These are phyloP conservation scores for Carollia perspicillata DNA, from an alignment of 2,113 vertebrate genomes.

Conservation along the genomic window DNA sequence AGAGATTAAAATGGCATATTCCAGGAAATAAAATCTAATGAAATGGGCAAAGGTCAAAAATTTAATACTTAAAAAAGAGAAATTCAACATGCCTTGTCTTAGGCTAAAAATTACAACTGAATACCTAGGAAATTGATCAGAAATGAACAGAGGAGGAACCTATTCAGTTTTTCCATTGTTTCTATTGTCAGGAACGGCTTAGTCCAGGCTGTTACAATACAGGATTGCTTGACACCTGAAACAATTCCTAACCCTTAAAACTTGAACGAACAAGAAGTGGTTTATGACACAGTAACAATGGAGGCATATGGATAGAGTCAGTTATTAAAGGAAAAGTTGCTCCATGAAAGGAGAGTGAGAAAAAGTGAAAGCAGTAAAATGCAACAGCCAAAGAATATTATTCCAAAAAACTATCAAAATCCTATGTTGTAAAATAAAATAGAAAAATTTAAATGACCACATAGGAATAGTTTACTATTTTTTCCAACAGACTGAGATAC, in stretches of 20 bases:
- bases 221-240: not conserved
- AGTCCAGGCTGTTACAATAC: not conserved
- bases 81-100: not conserved
- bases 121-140: not conserved
- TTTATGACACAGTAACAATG: not conserved
- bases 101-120: not conserved
- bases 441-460: not conserved
- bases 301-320: no score
- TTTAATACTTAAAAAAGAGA: not conserved
- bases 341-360: not conserved
- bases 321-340: not conserved
- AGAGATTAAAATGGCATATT: not conserved
- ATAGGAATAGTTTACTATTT: not conserved
- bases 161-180: not conserved
- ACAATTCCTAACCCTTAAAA: not conserved
- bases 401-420: not conserved
- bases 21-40: not conserved
- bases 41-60: not conserved
- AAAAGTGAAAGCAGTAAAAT: not conserved
- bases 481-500: not conserved
- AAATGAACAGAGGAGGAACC: not conserved
- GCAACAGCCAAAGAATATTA: not conserved
- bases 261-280: not conserved
- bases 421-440: not conserved
- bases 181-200: not conserved